A percentile compares a stretch with the other conserved stretches of the same genome.
phyloP scores from a whole-genome alignment of 1,140 invertebrate species.

The Odontomachus brunneus region DNA sequence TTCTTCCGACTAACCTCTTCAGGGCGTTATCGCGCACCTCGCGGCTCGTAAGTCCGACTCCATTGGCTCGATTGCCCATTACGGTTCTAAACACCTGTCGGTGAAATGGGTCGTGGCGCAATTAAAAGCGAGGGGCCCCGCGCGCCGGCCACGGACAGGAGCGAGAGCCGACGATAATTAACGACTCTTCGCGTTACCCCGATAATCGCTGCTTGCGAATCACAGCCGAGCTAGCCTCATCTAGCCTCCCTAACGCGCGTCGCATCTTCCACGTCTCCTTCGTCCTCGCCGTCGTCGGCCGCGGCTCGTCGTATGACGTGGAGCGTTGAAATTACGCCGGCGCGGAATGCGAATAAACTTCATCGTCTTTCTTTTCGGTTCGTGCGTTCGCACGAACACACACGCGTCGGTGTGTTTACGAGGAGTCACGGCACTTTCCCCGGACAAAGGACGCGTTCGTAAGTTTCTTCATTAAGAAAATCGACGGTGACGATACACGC shows the following conservation, averaged over 20 bases:
- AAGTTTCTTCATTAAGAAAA: neutral
- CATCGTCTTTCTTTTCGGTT: slow-evolving; percentile 3
- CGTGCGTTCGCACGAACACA: neutral
- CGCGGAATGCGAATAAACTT: slow-evolving; percentile 30
- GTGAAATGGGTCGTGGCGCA: slow-evolving; percentile 74
- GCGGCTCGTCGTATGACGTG: neutral
- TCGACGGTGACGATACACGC: too few relatives aligned
- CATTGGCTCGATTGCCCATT: slow-evolving; percentile 60
- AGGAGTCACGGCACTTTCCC: neutral
- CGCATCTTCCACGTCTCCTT: neutral
- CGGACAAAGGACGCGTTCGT: neutral
- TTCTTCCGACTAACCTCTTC: slow-evolving; percentile 47
- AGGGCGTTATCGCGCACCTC: slow-evolving; percentile 51
- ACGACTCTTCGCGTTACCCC: slow-evolving; percentile 75
- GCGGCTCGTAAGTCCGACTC: slow-evolving; percentile 42
- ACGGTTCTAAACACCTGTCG: slow-evolving; percentile 77
- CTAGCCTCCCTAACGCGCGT: slow-evolving; percentile 43
- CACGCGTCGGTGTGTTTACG: too few relatives aligned
- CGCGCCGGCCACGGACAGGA: slow-evolving; percentile 54
- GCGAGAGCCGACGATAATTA: slow-evolving; percentile 74
- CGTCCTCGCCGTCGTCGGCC: neutral
- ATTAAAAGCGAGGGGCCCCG: slow-evolving; percentile 69
- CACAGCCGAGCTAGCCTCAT: slow-evolving; percentile 58
- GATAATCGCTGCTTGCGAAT: slow-evolving; percentile 77
- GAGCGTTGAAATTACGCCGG: slow-evolving; percentile 15